phyloP scores from a whole-genome alignment of 2,797 vertebrate species.

The Anguilla marmorata region DNA sequence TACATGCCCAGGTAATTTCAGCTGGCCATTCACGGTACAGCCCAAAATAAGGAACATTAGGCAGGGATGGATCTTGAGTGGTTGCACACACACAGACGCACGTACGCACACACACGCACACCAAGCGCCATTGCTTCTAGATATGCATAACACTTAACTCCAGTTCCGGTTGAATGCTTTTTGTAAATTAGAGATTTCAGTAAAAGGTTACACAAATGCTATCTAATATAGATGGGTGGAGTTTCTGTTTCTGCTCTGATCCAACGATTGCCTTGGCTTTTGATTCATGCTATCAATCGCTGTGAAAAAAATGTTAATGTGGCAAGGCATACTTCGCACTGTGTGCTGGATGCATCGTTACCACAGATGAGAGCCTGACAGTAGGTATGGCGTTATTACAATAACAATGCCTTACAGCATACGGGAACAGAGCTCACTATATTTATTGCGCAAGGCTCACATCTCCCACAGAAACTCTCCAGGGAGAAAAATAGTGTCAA shows the following conservation, averaged over 20 bases:
- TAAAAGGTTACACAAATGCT: too few relatives aligned
- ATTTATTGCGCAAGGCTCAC: not conserved
- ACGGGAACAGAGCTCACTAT: not conserved
- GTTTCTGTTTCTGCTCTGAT: not conserved
- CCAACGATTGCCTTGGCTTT: not conserved
- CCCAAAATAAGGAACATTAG: not conserved
- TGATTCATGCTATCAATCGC: not conserved
- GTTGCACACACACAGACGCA: not conserved
- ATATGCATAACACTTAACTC: too few relatives aligned
- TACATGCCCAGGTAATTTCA: not conserved
- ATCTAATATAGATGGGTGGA: not conserved
- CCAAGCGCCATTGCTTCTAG: not conserved
- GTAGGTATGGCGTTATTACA: not conserved
- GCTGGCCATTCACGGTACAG: not conserved
- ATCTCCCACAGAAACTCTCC: not conserved
- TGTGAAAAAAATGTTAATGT: not conserved
- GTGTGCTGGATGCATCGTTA: not conserved
- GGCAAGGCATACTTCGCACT: not conserved
- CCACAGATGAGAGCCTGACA: not conserved
- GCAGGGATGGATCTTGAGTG: not conserved
- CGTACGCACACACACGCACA: slow-evolving; percentile 5
- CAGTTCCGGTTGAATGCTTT: too few relatives aligned
- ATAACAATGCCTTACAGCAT: not conserved
- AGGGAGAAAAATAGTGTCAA: not conserved
- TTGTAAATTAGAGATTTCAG: too few relatives aligned